Evolutionary conservation across 2,113 vertebrate species (phyloP).

Genomic region (Stegostoma tigrinum): DNA sequence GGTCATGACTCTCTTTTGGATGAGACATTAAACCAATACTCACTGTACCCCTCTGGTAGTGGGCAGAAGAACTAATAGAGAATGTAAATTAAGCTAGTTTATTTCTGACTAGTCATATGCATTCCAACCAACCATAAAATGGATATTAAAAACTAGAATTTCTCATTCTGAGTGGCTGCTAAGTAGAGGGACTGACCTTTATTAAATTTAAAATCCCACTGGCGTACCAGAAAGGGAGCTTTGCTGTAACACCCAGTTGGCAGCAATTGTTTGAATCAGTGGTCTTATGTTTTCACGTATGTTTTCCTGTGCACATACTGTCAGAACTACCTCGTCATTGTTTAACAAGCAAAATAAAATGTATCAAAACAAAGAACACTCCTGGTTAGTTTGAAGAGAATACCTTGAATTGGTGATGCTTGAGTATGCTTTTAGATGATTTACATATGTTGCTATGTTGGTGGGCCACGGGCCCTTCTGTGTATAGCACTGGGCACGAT

Average conservation of each 20-base stretch:
- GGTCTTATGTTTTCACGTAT: too few species aligned
- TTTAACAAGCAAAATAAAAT: not conserved
- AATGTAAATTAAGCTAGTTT: not conserved
- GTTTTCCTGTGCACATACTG: not conserved
- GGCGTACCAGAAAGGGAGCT: not conserved
- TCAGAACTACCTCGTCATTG: not conserved
- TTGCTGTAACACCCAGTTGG: not conserved
- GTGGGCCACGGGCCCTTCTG: not conserved
- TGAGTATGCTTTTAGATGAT: not conserved
- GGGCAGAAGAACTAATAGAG: not conserved
- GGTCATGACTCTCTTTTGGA: not conserved
- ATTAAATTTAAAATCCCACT: not conserved
- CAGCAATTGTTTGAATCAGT: not conserved
- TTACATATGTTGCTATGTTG: not conserved
- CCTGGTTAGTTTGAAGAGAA: not conserved
- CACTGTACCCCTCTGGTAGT: not conserved
- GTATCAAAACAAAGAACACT: not conserved
- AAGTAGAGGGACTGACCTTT: not conserved
- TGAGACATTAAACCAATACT: not conserved
- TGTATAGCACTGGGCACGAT: not conserved
- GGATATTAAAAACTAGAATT: not conserved
- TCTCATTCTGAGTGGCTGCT: not conserved
- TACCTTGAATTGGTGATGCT: not conserved
- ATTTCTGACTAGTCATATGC: not conserved
- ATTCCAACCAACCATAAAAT: not conserved